These are phyloP conservation scores for Dryobates pubescens DNA, from an alignment of 2,797 vertebrate genomes.

Conservation along the genomic window DNA sequence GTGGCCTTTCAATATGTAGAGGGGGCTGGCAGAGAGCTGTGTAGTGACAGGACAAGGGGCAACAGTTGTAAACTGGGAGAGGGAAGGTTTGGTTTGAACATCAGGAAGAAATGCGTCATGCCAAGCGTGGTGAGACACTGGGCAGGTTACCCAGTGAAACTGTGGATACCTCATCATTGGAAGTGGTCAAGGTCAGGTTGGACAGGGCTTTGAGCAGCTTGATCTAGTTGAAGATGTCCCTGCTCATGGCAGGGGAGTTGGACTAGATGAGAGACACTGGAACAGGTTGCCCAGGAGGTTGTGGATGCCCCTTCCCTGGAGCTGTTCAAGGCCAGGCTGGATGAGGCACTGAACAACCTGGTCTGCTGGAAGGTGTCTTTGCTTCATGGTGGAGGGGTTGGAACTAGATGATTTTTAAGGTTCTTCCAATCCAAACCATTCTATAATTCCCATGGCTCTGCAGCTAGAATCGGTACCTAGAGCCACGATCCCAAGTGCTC, in stretches of 20 bases:
- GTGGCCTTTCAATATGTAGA: no score
- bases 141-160: background rate
- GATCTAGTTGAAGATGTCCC: background rate
- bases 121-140: background rate
- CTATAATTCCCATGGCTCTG: background rate
- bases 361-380: accelerated
- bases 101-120: background rate
- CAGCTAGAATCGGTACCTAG: background rate
- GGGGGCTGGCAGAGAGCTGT: no score
- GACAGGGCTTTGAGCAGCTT: background rate
- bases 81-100: background rate
- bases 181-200: background rate
- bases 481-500: background rate
- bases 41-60: background rate
- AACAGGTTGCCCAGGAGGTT: background rate
- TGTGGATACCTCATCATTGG: background rate
- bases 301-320: background rate
- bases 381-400: background rate
- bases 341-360: background rate
- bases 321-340: background rate
- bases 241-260: background rate
- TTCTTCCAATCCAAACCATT: background rate
- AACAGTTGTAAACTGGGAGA: background rate
- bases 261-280: accelerated
- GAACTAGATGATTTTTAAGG: accelerated